Evolutionary conservation across 2,888 invertebrate genomes (phyloP), one percentile per base, ranked within the genome.

Genomic region (Gasteruption jaculator): DNA sequence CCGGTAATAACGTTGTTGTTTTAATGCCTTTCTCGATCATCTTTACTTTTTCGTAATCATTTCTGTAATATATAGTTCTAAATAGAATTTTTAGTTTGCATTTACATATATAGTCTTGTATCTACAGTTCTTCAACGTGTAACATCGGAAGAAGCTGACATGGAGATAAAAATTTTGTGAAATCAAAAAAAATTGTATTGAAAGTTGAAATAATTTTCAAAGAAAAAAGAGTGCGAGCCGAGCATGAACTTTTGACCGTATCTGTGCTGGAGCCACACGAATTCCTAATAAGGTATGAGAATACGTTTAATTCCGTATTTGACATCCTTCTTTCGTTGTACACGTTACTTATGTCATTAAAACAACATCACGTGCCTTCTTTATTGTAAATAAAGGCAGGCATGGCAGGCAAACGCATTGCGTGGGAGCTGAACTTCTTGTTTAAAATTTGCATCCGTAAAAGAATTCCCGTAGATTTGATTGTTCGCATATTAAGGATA

Each of bases 331-430:
- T 29, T 38, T 15, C 11, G 15, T 19, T 41, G 27, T 49, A 41
- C 47, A 43, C 40, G 38, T 46, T 43, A n/a, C n/a, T 38, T 46
- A 38, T 46, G 48, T 44, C 49, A 52, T 53, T 54, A 58, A 61
- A 52, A 61, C n/a, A n/a, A n/a, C 52, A 52, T 56, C 56, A 57
- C 56, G 54, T 44, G 54, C 54, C 54, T 48, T 48, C 56, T n/a
- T n/a, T n/a, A n/a, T n/a, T 56, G 57, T 49, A 50, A 45, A 43
- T 46, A 48, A 45, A 52, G 50, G 52, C 52, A 54, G 53, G 56
- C 60, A 55, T 60, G 57, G 57, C 54, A 54, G 55, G 54, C 53
- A 51, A 48, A 58, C 50, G 53, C 49, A 57, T 53, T 53, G 52
- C 52, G 52, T 56, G 50, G 57, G 54, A 61, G 54, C 56, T 59